A percentile compares a stretch with the other conserved stretches of the same genome.
Evolutionary conservation across 2,113 vertebrate genomes (phyloP).

Genomic region (Dromaius novaehollandiae): DNA sequence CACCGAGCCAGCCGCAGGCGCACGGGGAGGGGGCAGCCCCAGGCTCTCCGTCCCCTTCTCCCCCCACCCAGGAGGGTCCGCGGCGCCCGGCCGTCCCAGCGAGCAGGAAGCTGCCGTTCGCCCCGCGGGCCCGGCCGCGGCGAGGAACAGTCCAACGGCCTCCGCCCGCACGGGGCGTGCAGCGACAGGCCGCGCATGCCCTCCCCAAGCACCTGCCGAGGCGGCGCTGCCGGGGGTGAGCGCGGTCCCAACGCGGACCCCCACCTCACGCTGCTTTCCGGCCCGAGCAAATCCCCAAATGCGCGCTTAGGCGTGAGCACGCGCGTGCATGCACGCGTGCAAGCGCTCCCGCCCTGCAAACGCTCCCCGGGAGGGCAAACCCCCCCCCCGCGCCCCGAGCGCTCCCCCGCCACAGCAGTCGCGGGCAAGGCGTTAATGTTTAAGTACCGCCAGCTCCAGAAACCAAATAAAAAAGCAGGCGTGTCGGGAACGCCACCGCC

Average conservation of each 20-base stretch:
- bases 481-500: background rate
- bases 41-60: too few relatives aligned
- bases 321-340: too few relatives aligned
- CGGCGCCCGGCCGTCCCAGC: background rate
- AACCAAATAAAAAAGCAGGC: constrained; percentile 6
- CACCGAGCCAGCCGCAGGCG: too few relatives aligned
- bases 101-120: too few relatives aligned
- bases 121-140: background rate
- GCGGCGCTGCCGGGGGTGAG: constrained; percentile 26
- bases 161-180: background rate
- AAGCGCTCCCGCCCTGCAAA: constrained; percentile 30
- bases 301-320: too few relatives aligned
- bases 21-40: too few relatives aligned
- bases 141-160: constrained; percentile 31
- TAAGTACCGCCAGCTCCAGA: constrained; percentile 32
- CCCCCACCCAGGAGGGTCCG: too few relatives aligned
- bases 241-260: too few relatives aligned
- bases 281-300: background rate
- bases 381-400: background rate
- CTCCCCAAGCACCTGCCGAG: constrained; percentile 70
- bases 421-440: constrained; percentile 52
- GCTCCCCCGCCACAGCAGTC: constrained; percentile 40
- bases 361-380: background rate
- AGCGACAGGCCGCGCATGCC: constrained; percentile 38
- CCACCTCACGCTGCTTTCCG: background rate